Conservation (phyloP, 2,888 invertebrate genomes). For the Torymus aiolomorphi region DNA sequence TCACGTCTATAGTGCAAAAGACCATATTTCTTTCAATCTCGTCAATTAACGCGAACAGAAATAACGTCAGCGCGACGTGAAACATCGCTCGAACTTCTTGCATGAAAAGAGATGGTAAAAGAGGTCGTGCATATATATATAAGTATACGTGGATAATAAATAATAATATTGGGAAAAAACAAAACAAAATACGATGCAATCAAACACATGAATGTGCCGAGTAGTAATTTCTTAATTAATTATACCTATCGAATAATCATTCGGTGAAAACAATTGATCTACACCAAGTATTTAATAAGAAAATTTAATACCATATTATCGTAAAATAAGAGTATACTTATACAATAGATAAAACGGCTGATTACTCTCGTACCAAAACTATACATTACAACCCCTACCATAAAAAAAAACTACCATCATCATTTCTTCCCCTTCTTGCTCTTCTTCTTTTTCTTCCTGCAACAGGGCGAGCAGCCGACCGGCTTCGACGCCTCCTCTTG, state of each 20-base stretch:
- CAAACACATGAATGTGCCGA: too few relatives aligned
- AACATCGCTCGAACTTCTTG: background rate
- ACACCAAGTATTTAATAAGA: too few relatives aligned
- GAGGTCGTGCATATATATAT: background rate
- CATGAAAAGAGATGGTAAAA: background rate
- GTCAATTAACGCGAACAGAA: slow-evolving; percentile 1
- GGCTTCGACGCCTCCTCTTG: slow-evolving; percentile 41
- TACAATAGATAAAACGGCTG: too few relatives aligned
- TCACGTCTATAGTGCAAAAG: slow-evolving; percentile 68
- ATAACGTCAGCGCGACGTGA: background rate
- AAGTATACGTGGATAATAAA: too few relatives aligned
- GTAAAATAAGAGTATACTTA: too few relatives aligned
- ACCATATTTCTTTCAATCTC: slow-evolving; percentile 21
- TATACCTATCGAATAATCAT: too few relatives aligned
- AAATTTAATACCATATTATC: too few relatives aligned
- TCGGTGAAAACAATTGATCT: too few relatives aligned
- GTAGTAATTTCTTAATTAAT: too few relatives aligned
- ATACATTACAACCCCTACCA: background rate
- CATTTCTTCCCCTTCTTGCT: slow-evolving; percentile 47
- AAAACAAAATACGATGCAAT: too few relatives aligned
- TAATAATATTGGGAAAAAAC: too few relatives aligned
- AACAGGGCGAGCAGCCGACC: slow-evolving; percentile 61
- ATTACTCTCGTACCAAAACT: background rate
- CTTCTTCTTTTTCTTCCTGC: slow-evolving; percentile 61
- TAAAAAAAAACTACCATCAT: slow-evolving; percentile 10